Percentiles rank a stretch among this genome's conserved stretches.
Evolutionary conservation across 1,140 invertebrate genomes (phyloP).

Genomic region (Amyelois transitella): DNA sequence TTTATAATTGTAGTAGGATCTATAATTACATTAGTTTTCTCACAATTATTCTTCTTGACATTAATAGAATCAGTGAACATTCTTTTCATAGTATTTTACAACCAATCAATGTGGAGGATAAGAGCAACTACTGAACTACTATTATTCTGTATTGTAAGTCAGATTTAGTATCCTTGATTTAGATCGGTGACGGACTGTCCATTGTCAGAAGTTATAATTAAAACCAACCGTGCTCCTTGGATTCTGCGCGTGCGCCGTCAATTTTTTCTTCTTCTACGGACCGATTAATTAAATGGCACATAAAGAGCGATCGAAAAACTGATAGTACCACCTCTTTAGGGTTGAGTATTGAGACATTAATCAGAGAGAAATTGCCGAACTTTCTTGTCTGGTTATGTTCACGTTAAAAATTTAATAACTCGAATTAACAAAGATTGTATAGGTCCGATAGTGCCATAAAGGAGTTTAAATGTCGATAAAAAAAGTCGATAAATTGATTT

Average conservation of each 20-base stretch:
- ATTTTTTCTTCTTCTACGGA: slow-evolving; percentile 19
- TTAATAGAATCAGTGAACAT: no score
- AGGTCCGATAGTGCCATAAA: no score
- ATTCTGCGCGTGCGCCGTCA: slow-evolving; percentile 33
- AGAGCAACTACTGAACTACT: no score
- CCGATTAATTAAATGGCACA: slow-evolving; percentile 39
- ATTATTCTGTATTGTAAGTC: no score
- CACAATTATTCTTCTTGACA: no score
- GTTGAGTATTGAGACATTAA: slow-evolving; percentile 5
- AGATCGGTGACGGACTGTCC: slow-evolving; percentile 41
- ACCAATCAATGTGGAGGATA: no score
- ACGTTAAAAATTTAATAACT: background rate
- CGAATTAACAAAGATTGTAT: background rate
- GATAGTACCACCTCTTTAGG: slow-evolving; percentile 27
- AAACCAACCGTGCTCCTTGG: slow-evolving; percentile 28
- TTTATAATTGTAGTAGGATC: no score
- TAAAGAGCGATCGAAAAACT: slow-evolving; percentile 26
- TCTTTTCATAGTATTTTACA: no score
- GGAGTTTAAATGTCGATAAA: no score
- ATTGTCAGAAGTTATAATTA: slow-evolving; percentile 64
- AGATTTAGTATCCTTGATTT: slow-evolving; percentile 32
- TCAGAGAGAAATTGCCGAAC: background rate
- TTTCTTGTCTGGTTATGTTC: no score
- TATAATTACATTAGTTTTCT: no score
- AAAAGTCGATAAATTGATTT: no score